Conservation (phyloP, 2,888 invertebrate species). For the Anticlea derivata region DNA sequence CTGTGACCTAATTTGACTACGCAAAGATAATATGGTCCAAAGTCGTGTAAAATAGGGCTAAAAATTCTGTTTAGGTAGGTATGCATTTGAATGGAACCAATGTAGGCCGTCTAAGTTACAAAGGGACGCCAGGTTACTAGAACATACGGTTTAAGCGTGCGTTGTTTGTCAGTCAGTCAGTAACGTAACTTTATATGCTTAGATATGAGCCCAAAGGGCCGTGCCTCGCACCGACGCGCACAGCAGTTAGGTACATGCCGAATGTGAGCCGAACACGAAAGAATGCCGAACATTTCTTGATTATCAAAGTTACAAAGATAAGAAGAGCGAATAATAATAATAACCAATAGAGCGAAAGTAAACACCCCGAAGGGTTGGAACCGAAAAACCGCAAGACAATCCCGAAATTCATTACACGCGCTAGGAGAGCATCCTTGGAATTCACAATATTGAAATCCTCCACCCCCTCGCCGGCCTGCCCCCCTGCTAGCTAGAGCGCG, state of each 20-base stretch:
- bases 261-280: slow-evolving; percentile 46
- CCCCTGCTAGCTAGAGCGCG: slow-evolving; percentile 35
- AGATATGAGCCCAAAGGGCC: slow-evolving; percentile 54
- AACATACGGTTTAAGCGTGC: no score
- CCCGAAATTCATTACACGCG: slow-evolving; percentile 81
- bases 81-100: no score
- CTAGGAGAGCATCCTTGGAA: slow-evolving; percentile 74
- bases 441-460: slow-evolving; percentile 81
- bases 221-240: slow-evolving; percentile 51
- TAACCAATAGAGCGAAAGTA: slow-evolving; percentile 60
- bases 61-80: no score
- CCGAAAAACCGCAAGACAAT: slow-evolving; percentile 81
- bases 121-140: no score
- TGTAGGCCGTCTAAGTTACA: no score
- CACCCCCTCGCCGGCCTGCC: slow-evolving; percentile 42
- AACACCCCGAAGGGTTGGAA: slow-evolving; percentile 58
- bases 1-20: no score
- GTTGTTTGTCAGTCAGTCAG: no score
- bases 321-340: slow-evolving; percentile 57
- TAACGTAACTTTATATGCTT: no score
- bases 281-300: slow-evolving; percentile 48
- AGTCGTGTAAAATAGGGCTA: no score
- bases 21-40: no score
- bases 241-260: not conserved
- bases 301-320: slow-evolving; percentile 49